These are phyloP conservation scores for Toxostoma redivivum DNA, from an alignment of 2,113 vertebrate species.

Conservation along the genomic window DNA sequence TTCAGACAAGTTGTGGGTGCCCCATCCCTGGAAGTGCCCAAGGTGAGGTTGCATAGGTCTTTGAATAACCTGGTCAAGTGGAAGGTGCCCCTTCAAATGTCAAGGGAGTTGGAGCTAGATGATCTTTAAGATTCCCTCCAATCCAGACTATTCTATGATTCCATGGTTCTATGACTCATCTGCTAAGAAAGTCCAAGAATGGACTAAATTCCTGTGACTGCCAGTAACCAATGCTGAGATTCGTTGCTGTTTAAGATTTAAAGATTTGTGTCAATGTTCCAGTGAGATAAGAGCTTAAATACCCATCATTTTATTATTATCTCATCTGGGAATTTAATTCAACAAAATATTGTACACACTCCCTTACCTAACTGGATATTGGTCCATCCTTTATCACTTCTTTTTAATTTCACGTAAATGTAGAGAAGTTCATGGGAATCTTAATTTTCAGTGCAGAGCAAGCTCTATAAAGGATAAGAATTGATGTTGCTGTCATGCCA, in stretches of 20 bases:
- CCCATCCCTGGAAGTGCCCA: neutral
- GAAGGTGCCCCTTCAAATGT: neutral
- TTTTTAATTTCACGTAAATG: neutral
- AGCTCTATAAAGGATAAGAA: neutral
- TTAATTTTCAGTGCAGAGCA: neutral
- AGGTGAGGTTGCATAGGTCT: accelerated
- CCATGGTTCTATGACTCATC: neutral
- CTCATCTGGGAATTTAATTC: neutral
- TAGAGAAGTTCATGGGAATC: neutral
- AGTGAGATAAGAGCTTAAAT: neutral
- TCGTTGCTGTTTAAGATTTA: neutral
- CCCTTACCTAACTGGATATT: neutral
- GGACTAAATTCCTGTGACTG: neutral
- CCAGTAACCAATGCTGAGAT: neutral
- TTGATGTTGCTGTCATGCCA: neutral
- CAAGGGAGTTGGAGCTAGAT: accelerated
- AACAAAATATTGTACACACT: neutral
- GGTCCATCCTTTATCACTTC: neutral
- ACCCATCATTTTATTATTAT: neutral
- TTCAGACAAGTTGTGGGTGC: neutral
- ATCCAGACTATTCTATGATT: neutral
- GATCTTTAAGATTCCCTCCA: neutral
- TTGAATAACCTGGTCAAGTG: neutral
- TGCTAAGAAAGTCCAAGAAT: neutral
- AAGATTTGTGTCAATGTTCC: neutral